Evolutionary conservation across 2,113 vertebrate species (phyloP).

Genomic region (Hypanus sabinus): DNA sequence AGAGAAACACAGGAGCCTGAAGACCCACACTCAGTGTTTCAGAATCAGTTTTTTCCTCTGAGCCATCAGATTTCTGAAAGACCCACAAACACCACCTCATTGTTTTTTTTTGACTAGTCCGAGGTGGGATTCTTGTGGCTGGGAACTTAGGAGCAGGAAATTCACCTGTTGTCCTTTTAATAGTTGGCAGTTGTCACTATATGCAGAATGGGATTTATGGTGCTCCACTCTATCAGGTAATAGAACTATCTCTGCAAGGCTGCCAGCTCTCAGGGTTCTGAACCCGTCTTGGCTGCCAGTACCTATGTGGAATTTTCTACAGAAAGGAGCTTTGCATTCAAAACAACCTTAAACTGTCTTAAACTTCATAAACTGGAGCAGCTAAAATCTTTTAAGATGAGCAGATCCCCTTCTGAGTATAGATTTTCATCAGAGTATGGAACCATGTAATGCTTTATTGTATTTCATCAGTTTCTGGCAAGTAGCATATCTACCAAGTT

Average conservation of each 20-base stretch:
- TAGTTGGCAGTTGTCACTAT: background rate
- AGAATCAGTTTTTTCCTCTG: too few species aligned
- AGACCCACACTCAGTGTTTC: too few species aligned
- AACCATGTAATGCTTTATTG: background rate
- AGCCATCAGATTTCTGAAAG: too few species aligned
- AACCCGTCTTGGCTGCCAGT: background rate
- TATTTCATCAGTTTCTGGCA: background rate
- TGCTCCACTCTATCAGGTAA: background rate
- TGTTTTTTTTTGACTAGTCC: too few species aligned
- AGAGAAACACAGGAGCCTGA: too few species aligned
- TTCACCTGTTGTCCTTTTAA: background rate
- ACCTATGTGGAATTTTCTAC: background rate
- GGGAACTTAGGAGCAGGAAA: background rate
- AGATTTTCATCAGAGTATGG: background rate
- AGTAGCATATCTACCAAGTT: background rate
- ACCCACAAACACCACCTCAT: too few species aligned
- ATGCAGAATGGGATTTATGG: background rate
- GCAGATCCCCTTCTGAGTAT: background rate
- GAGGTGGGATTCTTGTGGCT: background rate
- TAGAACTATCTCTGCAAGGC: background rate
- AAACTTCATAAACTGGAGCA: background rate
- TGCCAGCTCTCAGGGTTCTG: background rate
- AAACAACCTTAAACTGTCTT: background rate
- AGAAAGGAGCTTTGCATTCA: background rate
- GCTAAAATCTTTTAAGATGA: background rate